These are phyloP conservation scores for Bovichtus diacanthus DNA, from an alignment of 2,797 vertebrate genomes.

Conservation along the genomic window DNA sequence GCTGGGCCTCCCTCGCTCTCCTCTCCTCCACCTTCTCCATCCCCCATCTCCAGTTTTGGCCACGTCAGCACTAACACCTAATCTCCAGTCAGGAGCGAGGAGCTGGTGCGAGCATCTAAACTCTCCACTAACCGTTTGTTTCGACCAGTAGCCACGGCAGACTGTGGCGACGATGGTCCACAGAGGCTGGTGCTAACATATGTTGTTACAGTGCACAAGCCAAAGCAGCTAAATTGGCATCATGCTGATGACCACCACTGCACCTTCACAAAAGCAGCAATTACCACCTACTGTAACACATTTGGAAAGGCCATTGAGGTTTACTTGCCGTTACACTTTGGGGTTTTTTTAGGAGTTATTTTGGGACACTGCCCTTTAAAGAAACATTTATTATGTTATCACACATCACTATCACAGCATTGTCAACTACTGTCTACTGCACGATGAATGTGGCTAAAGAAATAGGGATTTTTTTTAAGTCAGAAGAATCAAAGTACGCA, in stretches of 20 bases:
- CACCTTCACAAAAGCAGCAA: constrained; percentile 39
- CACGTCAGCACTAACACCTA: constrained; percentile 82
- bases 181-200: constrained; percentile 42
- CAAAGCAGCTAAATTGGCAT: constrained; percentile 55
- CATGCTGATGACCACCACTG: constrained; percentile 29
- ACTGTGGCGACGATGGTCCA: constrained; percentile 21
- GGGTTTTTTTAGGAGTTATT: not conserved
- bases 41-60: constrained; percentile 63
- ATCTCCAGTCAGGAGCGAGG: constrained; percentile 72
- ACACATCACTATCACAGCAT: not conserved
- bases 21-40: constrained; percentile 54
- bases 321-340: not conserved
- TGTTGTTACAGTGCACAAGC: constrained; percentile 28
- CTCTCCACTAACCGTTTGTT: constrained; percentile 62
- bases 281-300: constrained; percentile 31
- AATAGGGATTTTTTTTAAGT: not conserved
- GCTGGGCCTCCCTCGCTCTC: constrained; percentile 50
- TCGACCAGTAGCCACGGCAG: constrained; percentile 29
- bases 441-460: not conserved
- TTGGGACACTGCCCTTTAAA: not conserved
- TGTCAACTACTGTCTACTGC: not conserved
- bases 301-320: constrained; percentile 1
- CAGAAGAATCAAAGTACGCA: not conserved
- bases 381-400: constrained; percentile 4
- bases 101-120: constrained; percentile 45